These are phyloP conservation scores for Argyrosomus japonicus DNA, from an alignment of 2,113 vertebrate species.

Conservation along the genomic window DNA sequence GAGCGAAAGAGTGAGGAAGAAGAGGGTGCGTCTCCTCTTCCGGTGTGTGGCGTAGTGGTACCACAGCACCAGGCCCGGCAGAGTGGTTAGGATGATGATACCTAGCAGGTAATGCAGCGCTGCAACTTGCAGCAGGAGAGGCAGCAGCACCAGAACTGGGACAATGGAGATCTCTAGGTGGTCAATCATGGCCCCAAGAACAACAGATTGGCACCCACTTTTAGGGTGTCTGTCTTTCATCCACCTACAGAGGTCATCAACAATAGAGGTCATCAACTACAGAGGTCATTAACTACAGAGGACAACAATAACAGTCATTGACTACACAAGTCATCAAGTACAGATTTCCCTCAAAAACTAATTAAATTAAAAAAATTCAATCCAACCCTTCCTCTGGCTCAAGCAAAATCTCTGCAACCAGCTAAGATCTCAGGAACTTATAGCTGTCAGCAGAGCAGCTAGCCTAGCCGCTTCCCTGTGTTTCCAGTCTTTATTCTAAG, in stretches of 20 bases:
- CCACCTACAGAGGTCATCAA: conserved; percentile 84
- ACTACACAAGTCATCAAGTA: too few relatives aligned
- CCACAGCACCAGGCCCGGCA: conserved; percentile 91
- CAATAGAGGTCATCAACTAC: background rate
- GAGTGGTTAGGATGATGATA: conserved; percentile 83
- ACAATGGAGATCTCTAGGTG: conserved; percentile 90
- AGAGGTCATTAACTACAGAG: too few relatives aligned
- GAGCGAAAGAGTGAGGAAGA: conserved; percentile 94
- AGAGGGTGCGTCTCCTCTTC: conserved; percentile 91
- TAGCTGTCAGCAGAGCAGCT: too few relatives aligned
- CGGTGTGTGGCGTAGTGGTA: conserved; percentile 96
- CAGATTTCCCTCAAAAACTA: too few relatives aligned
- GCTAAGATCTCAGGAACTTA: too few relatives aligned
- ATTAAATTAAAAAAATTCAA: too few relatives aligned
- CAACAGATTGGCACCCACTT: conserved; percentile 82
- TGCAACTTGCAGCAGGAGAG: conserved; percentile 89
- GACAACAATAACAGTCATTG: too few relatives aligned
- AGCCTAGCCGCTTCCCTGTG: too few relatives aligned
- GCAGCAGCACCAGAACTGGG: conserved; percentile 91
- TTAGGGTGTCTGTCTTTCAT: conserved; percentile 84
- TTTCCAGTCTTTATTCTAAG: too few relatives aligned
- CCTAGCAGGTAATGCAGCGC: conserved; percentile 92
- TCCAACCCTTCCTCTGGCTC: too few relatives aligned
- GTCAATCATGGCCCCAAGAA: conserved; percentile 84
- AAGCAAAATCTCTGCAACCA: too few relatives aligned